A percentile compares a stretch with the other conserved stretches of the same genome.
Evolutionary conservation across 2,888 invertebrate genomes (phyloP).

Genomic region (Caenorhabditis sulstoni): DNA sequence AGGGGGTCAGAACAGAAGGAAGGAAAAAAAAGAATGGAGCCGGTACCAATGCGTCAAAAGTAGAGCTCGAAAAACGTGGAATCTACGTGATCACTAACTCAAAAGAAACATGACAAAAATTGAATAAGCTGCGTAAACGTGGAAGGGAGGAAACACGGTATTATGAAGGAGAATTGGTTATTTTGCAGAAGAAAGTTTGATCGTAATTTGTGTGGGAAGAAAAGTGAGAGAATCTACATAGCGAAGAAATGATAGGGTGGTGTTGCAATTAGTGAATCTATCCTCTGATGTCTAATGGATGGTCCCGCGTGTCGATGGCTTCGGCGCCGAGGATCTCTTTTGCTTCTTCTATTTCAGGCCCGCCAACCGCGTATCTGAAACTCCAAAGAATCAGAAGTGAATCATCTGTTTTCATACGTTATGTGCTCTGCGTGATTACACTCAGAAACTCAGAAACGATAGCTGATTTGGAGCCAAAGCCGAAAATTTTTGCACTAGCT

Average conservation of each 20-base stretch:
- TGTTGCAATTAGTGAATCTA: background rate
- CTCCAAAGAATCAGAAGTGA: too few species aligned
- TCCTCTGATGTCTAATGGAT: conserved; percentile 44
- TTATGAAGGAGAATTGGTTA: conserved; percentile 22
- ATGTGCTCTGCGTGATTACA: too few species aligned
- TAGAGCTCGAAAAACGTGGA: conserved; percentile 6
- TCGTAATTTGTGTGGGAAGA: background rate
- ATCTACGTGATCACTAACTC: conserved; percentile 23
- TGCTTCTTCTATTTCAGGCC: conserved; percentile 54
- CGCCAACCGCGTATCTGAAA: conserved; percentile 35
- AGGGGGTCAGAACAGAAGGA: conserved; percentile 10
- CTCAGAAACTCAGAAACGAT: too few species aligned
- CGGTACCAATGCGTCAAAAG: conserved; percentile 30
- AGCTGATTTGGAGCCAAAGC: too few species aligned
- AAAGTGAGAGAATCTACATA: conserved; percentile 26
- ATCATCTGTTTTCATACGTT: too few species aligned
- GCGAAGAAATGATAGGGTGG: conserved; percentile 17
- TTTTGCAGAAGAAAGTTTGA: background rate
- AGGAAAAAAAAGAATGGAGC: background rate
- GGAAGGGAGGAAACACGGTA: conserved; percentile 5
- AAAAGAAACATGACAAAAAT: conserved; percentile 22
- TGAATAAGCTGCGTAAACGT: conserved; percentile 26
- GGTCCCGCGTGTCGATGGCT: conserved; percentile 45
- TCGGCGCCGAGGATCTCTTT: conserved; percentile 36
- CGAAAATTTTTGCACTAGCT: too few species aligned